Evolutionary conservation across 2,888 invertebrate species (phyloP).

Genomic region (Tortrix viridana): DNA sequence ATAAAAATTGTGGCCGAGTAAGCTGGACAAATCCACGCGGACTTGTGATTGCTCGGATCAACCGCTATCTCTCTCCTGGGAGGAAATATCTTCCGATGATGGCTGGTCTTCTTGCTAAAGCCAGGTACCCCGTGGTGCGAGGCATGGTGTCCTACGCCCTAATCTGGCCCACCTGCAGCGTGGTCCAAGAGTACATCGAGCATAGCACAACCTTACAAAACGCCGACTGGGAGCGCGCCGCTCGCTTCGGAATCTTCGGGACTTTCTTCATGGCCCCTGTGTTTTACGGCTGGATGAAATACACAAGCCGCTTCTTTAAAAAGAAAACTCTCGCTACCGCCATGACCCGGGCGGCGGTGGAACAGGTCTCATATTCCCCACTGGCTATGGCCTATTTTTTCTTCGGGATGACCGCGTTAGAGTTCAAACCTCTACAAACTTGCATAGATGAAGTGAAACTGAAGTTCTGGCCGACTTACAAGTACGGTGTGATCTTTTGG

Average conservation of each 20-base stretch:
- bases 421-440: slow-evolving; percentile 84
- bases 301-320: slow-evolving; percentile 61
- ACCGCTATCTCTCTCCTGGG: no score
- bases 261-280: slow-evolving; percentile 91
- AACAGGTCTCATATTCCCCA: slow-evolving; percentile 89
- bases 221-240: slow-evolving; percentile 84
- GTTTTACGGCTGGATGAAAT: slow-evolving; percentile 89
- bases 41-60: no score
- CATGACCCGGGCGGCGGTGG: slow-evolving; percentile 77
- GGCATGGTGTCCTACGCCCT: slow-evolving; percentile 89
- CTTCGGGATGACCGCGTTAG: slow-evolving; percentile 89
- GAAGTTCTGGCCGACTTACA: slow-evolving; percentile 90
- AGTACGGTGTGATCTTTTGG: slow-evolving; percentile 88
- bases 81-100: slow-evolving; percentile 39
- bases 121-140: slow-evolving; percentile 71
- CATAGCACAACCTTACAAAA: slow-evolving; percentile 55
- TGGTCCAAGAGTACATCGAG: slow-evolving; percentile 85
- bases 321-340: slow-evolving; percentile 57
- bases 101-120: slow-evolving; percentile 73
- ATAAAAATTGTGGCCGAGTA: no score
- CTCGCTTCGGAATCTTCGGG: slow-evolving; percentile 89
- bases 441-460: slow-evolving; percentile 87
- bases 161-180: slow-evolving; percentile 89
- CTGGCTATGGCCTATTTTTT: slow-evolving; percentile 89
- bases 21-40: no score